phyloP scores from a whole-genome alignment of 2,888 invertebrate species.

The Melanophora roralis region DNA sequence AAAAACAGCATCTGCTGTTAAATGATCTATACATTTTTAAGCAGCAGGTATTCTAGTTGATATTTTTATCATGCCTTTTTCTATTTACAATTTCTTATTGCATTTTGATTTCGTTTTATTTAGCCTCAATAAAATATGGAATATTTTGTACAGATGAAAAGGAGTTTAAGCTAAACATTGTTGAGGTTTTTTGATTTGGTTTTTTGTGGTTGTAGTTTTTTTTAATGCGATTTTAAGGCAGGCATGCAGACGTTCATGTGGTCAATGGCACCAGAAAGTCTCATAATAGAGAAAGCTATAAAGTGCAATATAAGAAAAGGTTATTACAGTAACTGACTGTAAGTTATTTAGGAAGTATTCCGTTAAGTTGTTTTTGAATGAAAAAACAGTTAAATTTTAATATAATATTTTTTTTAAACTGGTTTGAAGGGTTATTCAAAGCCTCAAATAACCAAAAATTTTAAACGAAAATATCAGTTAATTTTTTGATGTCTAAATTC shows the following conservation, averaged over 20 bases:
- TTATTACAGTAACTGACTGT: too few species aligned
- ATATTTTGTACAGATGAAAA: conserved; percentile 12
- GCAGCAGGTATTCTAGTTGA: conserved; percentile 61
- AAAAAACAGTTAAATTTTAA: too few species aligned
- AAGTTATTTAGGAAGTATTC: too few species aligned
- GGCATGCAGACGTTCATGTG: conserved; percentile 19
- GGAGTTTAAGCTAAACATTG: conserved; percentile 17
- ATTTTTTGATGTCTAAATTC: too few species aligned
- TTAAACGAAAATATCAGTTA: too few species aligned
- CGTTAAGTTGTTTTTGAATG: too few species aligned
- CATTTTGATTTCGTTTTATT: conserved; percentile 4
- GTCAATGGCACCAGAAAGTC: conserved; percentile 52
- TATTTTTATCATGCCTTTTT: conserved; percentile 31
- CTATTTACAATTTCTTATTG: not conserved
- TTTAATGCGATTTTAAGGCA: not conserved
- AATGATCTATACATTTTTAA: conserved; percentile 60
- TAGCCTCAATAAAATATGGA: conserved; percentile 8
- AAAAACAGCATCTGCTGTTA: conserved; percentile 56
- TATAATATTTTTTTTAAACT: too few species aligned
- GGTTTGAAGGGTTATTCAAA: too few species aligned
- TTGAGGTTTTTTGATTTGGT: not conserved
- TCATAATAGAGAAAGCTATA: not conserved
- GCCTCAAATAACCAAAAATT: too few species aligned
- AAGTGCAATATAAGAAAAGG: not conserved
- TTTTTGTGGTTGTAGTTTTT: too few species aligned